A percentile compares a stretch with the other conserved stretches of the same genome.
Conservation (phyloP, 92 coral and sea anemone species). For the Phenganax marumi region DNA sequence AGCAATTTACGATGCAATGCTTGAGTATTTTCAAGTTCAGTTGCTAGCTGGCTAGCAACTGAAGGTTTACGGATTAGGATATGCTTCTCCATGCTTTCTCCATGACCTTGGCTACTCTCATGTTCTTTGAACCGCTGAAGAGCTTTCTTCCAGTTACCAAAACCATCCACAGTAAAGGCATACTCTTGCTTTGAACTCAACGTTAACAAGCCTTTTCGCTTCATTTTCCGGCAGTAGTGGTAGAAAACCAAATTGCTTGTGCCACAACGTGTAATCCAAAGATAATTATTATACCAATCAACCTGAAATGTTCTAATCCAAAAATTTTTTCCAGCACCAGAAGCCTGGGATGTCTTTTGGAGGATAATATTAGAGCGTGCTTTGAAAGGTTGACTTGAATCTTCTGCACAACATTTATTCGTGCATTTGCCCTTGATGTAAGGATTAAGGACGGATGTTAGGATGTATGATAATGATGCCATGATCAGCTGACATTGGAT, state of each 20-base stretch:
- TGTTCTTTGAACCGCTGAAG: constrained; percentile 21
- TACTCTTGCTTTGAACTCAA: constrained; percentile 18
- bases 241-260: constrained; percentile 3
- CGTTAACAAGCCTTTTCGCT: constrained; percentile 7
- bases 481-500: too few species aligned
- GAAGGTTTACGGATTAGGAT: constrained; percentile 24
- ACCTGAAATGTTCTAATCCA: constrained; percentile 26
- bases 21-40: constrained; percentile 8
- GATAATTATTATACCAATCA: constrained; percentile 24
- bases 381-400: constrained; percentile 29
- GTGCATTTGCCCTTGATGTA: constrained; percentile 3
- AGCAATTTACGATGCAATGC: constrained; percentile 24
- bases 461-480: too few species aligned
- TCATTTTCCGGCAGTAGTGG: constrained; percentile 19
- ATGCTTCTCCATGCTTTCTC: constrained; percentile 41
- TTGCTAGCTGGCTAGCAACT: constrained; percentile 34
- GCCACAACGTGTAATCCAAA: constrained; percentile 11
- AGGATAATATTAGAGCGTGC: constrained; percentile 17
- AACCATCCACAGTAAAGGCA: constrained; percentile 16
- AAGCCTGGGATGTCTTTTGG: constrained; percentile 6
- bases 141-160: constrained; percentile 31
- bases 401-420: neutral
- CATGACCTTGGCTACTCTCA: constrained; percentile 16
- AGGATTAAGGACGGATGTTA: neutral
- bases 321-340: constrained; percentile 27